These are phyloP conservation scores for Chironomus tepperi DNA, from an alignment of 1,140 invertebrate species.

Conservation along the genomic window DNA sequence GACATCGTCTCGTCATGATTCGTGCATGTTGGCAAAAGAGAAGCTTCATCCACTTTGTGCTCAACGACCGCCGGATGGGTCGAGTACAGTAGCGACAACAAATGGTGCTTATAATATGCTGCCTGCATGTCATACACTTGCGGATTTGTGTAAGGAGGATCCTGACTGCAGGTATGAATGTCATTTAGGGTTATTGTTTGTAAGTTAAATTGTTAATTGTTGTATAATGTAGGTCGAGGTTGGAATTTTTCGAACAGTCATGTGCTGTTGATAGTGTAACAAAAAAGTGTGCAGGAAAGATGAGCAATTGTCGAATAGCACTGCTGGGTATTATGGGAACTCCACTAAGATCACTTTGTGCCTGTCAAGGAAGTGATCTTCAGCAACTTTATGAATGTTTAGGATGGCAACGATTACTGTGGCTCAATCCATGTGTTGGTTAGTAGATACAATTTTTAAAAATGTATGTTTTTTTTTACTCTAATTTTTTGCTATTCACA, in stretches of 20 bases:
- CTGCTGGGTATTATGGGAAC: conserved; percentile 80
- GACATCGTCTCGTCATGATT: conserved; percentile 69
- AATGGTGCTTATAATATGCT: conserved; percentile 45
- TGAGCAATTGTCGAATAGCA: conserved; percentile 66
- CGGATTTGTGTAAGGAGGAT: conserved; percentile 66
- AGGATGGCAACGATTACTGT: conserved; percentile 81
- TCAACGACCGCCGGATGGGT: conserved; percentile 59
- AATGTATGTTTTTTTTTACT: background rate
- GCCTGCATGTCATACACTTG: conserved; percentile 71
- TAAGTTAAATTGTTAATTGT: no score
- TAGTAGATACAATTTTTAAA: conserved; percentile 42
- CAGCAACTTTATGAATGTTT: conserved; percentile 75
- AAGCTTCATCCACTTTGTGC: conserved; percentile 79
- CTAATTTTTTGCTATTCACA: conserved; percentile 40
- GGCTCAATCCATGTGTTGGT: conserved; percentile 89
- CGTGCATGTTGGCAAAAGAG: conserved; percentile 79
- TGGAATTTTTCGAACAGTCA: conserved; percentile 81
- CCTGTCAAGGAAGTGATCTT: conserved; percentile 73
- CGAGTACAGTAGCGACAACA: conserved; percentile 38
- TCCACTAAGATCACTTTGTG: conserved; percentile 70
- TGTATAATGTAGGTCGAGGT: conserved; percentile 65
- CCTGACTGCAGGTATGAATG: no score
- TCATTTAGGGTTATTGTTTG: no score
- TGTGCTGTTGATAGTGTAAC: conserved; percentile 83
- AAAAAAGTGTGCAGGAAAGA: conserved; percentile 77